Base-by-base conservation (phyloP, 2,888 invertebrate species). In the Machimus rusticus region DNA sequence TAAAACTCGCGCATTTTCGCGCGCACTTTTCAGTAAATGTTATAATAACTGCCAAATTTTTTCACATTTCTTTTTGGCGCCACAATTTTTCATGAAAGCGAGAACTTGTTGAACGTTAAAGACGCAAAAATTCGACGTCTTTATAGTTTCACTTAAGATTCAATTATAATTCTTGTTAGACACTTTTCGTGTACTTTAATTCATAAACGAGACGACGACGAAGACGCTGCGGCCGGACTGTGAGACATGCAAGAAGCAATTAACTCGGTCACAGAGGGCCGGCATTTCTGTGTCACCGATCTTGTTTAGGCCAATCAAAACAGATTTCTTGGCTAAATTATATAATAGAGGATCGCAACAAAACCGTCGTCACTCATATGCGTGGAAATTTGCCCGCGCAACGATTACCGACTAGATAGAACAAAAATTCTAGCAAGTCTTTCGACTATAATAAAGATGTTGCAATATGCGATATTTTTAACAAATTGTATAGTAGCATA, bases 271-370 rank as follows among this genome's bases (percentile, higher is more conserved):
- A 57, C 66, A 78, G 51, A 82, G 19, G 55, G 23, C 31, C 82
- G 37, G 57, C 66, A 82, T 82, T 82, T 82, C 82, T 82, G 57
- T 82, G 66, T 66, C 57, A 82, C 82, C 82, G 19, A 66, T 82
- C 82, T 82, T 82, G 66, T 82, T 82, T 82, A 82, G 66, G 23
- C 82, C 66, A 57, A 82, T 82, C 82, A 57, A 37, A 82, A 57
- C 57, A 57, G 51, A 81, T 57, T 82, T 82, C 82, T 82, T 66
- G 66, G 37, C 66, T 39, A 82, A 82, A 82, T 82, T 82, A 82
- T 66, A 82, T 82, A 82, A 82, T 82, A 82, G 82, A 82, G 23
- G 82, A 82, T 55, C 55, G 66, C 66, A 66, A 28, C 66, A 23
- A 39, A 39, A 37, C 57, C 66, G 82, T 31, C 37, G 34, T n/a